Base-by-base conservation (phyloP, 2,113 vertebrate species). In the Cricetomys ansorgei region DNA sequence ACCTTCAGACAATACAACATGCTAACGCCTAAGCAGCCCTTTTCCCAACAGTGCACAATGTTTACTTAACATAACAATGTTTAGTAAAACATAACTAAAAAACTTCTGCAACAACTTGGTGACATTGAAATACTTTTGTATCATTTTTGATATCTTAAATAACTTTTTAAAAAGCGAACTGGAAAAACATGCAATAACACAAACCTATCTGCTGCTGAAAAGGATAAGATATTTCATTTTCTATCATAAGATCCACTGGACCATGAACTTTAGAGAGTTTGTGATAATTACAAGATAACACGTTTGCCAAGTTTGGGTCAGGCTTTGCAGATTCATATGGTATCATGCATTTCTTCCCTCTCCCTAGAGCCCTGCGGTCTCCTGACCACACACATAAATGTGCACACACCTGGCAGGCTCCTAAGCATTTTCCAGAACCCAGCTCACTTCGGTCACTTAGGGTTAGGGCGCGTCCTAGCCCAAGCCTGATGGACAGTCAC, bases 81-180 rank as follows among this genome's bases (percentile, higher is more conserved):
- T n/a, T n/a, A n/a, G n/a, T n/a, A n/a, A n/a, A n/a, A n/a, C n/a
- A n/a, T n/a, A n/a, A n/a, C n/a, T n/a, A n/a, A n/a, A n/a, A n/a
- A n/a, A n/a, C n/a, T n/a, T n/a, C n/a, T n/a, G n/a, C n/a, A n/a
- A n/a, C n/a, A n/a, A n/a, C n/a, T n/a, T n/a, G n/a, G n/a, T 91
- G 67, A 34, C 62, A 65, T 27, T 73, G 16, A 87, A 73, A 12
- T 77, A 23, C 23, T 92, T 86, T 86, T 50, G 76, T 69, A 50
- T 62, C 65, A 67, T 53, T 93, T 97, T 80, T 1, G 40, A 57
- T 77, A 88, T 72, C 48, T 95, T 80, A 48, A 87, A 79, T 40
- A 73, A 79, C 8, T 75, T 69, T 85, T 80, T 64, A 34, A 31
- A 85, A 94, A 80, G 50, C 16, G 84, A 64, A 89, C 11, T 48